Percentiles rank a stretch among this genome's conserved stretches.
phyloP scores from a whole-genome alignment of 2,888 invertebrate species.

The Macropis europaea region DNA sequence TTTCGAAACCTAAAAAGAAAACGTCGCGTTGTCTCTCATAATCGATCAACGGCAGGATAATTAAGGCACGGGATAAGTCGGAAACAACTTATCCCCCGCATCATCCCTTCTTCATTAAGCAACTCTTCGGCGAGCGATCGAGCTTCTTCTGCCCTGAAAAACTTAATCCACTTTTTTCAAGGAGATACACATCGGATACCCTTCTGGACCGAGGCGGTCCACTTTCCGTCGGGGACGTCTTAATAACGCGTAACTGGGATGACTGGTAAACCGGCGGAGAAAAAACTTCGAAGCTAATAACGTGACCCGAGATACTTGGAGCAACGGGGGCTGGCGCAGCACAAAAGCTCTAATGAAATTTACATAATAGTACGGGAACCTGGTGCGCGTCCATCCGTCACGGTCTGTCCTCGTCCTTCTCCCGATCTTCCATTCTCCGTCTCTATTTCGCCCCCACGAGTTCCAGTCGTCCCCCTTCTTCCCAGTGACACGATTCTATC shows the following conservation, averaged over 20 bases:
- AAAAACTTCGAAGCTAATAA: constrained; percentile 60
- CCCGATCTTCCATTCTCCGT: constrained; percentile 17
- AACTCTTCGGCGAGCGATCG: constrained; percentile 13
- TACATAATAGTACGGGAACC: constrained; percentile 64
- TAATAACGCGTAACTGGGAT: constrained; percentile 32
- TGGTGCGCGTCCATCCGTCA: constrained; percentile 61
- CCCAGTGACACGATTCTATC: neutral
- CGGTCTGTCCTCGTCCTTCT: constrained; percentile 57
- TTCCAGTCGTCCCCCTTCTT: neutral
- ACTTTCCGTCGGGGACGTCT: constrained; percentile 21
- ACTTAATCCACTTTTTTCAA: constrained; percentile 6
- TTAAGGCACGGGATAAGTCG: constrained; percentile 3
- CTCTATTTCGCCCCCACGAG: neutral
- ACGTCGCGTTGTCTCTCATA: neutral
- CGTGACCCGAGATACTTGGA: constrained; percentile 22
- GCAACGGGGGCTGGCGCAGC: constrained; percentile 22
- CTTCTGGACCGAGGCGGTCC: neutral
- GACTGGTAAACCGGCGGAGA: constrained; percentile 32
- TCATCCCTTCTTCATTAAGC: constrained; percentile 10
- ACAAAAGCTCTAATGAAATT: constrained; percentile 68
- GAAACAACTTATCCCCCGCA: neutral
- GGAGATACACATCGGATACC: neutral
- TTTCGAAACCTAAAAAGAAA: too few species aligned
- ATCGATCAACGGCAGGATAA: neutral
- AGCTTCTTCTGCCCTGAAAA: constrained; percentile 1